Conservation (phyloP, 53 echinoderm and acorn worm species). For the Hippasteria phrygiana region DNA sequence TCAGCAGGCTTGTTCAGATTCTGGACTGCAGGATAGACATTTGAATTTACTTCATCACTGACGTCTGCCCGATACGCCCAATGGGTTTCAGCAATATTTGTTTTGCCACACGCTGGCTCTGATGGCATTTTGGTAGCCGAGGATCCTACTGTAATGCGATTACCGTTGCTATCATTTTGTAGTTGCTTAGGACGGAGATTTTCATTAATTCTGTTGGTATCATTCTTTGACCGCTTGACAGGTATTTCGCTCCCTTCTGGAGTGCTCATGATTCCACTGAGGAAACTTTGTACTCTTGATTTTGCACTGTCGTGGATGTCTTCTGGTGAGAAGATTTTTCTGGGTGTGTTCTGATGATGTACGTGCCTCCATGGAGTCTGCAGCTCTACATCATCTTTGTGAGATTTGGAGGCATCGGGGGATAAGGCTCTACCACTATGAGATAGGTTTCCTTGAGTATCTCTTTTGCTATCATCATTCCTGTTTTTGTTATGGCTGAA, state of each 20-base stretch:
- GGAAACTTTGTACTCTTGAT: constrained; percentile 24
- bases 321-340: constrained; percentile 22
- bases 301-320: constrained; percentile 32
- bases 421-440: background rate
- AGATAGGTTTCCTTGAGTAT: background rate
- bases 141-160: background rate
- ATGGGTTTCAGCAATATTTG: background rate
- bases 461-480: background rate
- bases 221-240: background rate
- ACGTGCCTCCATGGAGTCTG: constrained; percentile 19
- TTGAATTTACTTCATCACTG: constrained; percentile 25
- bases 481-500: constrained; percentile 33
- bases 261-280: constrained; percentile 41
- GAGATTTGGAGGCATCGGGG: background rate
- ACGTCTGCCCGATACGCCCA: background rate
- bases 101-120: background rate
- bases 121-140: background rate
- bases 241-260: background rate
- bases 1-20: background rate
- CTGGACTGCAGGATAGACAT: background rate
- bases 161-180: constrained; percentile 36
- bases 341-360: constrained; percentile 1
- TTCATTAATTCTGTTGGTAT: background rate
- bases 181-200: background rate
- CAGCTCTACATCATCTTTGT: background rate